Percentiles rank a stretch among this genome's conserved stretches.
Conservation (phyloP, 2,113 vertebrate species). For the Indicator indicator region DNA sequence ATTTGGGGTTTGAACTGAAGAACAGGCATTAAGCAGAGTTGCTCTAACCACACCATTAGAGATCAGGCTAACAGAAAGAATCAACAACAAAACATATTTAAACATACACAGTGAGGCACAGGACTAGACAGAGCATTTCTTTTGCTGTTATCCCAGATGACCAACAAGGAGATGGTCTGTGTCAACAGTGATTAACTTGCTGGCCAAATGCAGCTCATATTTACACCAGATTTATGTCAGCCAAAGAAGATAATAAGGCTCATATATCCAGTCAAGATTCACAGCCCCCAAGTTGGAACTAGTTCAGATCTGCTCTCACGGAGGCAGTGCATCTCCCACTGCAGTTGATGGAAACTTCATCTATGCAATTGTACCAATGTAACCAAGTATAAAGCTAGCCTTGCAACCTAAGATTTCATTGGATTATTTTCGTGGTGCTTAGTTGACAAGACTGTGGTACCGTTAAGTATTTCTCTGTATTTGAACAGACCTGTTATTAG, state of each 20-base stretch:
- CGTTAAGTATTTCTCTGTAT: background rate
- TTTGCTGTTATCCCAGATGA: background rate
- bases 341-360: background rate
- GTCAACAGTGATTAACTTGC: background rate
- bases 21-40: background rate
- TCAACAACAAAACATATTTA: background rate
- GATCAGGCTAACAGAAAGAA: background rate
- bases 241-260: background rate
- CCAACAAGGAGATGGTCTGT: background rate
- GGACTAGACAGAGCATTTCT: background rate
- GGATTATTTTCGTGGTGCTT: background rate
- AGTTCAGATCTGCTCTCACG: background rate
- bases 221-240: background rate
- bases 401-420: background rate
- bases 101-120: background rate
- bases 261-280: background rate
- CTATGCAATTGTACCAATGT: background rate
- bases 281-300: background rate
- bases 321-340: background rate
- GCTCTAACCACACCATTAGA: background rate
- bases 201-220: background rate
- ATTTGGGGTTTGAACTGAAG: background rate
- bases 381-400: background rate
- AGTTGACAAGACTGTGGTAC: background rate
- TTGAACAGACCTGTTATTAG: background rate